Evolutionary conservation across 1,140 invertebrate species (phyloP), one percentile per base, ranked within the genome.

Genomic region (Laupala kohalensis): DNA sequence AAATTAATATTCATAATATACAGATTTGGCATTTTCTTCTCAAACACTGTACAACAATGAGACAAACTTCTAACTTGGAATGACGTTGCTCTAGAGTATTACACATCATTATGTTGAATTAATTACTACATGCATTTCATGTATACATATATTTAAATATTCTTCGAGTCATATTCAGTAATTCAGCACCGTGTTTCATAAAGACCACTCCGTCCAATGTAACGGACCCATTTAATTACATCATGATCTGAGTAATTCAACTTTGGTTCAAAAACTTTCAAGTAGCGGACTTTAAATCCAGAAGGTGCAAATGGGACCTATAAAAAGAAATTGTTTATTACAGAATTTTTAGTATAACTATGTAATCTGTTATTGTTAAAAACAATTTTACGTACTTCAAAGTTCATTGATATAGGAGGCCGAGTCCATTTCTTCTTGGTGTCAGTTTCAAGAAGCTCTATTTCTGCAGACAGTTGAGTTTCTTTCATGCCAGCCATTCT

Each of bases 401-500:
- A 99, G 82, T 98, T 99, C 98, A 99, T 99, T 0, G 97, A 99
- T 77, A 99, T 99, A n/a, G 98, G 98, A 37, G 98, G 98, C 70
- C 98, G 86, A 6, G 97, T 99, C 98, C 98, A 99, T 82, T 99
- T 99, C 83, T 99, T 99, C 83, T 99, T 99, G 2, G 93, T 95
- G 78, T 97, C 96, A 5, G 98, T 99, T 81, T 97, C 96, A 29
- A 99, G 83, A n/a, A 99, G 84, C 81, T 99, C 98, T 72, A 99
- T 99, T 84, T 99, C 98, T 0, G 98, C 98, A 25, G 97, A 99
- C 15, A 99, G 84, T 80, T 99, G 98, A 0, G 97, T 99, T 79
- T 99, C 98, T 80, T 99, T 99, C 97, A 99, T 99, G 15, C 98
- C 98, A 5, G 96, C 97, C 96, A 99, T 99, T 66, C 97, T 88